These are phyloP conservation scores for Drosophila sp. DNA, from an alignment of 1,140 invertebrate genomes.

Conservation along the genomic window DNA sequence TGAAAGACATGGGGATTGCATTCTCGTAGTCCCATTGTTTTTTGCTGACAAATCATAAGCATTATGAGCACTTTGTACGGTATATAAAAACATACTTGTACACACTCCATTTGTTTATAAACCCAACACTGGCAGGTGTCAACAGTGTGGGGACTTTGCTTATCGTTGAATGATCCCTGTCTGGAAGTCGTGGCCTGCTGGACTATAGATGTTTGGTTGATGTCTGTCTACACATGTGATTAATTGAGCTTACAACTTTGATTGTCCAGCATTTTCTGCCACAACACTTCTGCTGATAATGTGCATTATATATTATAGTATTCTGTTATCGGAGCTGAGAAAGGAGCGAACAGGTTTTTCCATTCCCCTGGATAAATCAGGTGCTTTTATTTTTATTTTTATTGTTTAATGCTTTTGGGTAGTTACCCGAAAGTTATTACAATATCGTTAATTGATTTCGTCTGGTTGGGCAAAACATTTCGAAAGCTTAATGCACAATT, in stretches of 20 bases:
- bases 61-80: slow-evolving; percentile 12
- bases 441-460: slow-evolving; percentile 52
- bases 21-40: background rate
- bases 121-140: slow-evolving; percentile 42
- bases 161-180: slow-evolving; percentile 56
- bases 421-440: slow-evolving; percentile 6
- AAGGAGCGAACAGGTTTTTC: slow-evolving; percentile 6
- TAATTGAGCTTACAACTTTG: slow-evolving; percentile 61
- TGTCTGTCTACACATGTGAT: slow-evolving; percentile 42
- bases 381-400: background rate
- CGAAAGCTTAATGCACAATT: slow-evolving; percentile 36
- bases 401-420: background rate
- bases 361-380: slow-evolving; percentile 1
- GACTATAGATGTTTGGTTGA: slow-evolving; percentile 22
- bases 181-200: slow-evolving; percentile 2
- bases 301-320: slow-evolving; percentile 46
- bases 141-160: slow-evolving; percentile 43
- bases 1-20: background rate
- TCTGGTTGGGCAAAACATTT: background rate
- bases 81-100: background rate
- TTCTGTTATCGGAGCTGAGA: slow-evolving; percentile 31
- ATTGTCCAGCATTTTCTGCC: slow-evolving; percentile 29
- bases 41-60: slow-evolving; percentile 14
- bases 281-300: slow-evolving; percentile 44
- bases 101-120: slow-evolving; percentile 12